Conservation (phyloP, 2,888 invertebrate species). For the Dioctria linearis region DNA sequence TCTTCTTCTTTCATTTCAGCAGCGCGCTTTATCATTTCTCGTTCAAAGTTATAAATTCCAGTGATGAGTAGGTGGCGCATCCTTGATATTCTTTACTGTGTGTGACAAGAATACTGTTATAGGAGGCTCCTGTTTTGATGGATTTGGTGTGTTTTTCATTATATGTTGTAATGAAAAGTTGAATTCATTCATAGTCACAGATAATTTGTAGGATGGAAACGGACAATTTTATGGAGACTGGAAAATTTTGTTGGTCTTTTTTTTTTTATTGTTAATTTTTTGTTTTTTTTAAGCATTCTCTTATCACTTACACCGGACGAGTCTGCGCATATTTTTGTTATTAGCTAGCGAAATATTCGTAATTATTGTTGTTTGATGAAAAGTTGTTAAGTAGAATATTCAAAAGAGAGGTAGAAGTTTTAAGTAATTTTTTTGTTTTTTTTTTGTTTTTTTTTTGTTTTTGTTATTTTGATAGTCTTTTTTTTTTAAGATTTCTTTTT, state of each 20-base stretch:
- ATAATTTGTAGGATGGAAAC: too few species aligned
- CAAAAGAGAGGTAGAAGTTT: background rate
- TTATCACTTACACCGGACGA: constrained; percentile 21
- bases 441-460: background rate
- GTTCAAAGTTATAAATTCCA: background rate
- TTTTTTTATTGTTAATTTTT: background rate
- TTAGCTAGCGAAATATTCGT: too few species aligned
- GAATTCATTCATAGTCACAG: too few species aligned
- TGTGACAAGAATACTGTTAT: too few species aligned
- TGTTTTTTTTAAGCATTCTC: background rate
- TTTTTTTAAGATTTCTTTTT: background rate
- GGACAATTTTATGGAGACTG: too few species aligned
- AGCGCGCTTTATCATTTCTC: background rate
- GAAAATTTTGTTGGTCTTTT: too few species aligned
- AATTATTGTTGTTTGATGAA: too few species aligned
- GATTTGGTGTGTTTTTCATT: too few species aligned
- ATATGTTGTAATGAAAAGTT: too few species aligned
- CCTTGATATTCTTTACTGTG: background rate
- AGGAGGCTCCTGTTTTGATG: too few species aligned
- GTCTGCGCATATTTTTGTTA: background rate
- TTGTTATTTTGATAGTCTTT: background rate
- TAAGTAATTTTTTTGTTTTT: constrained; percentile 7
- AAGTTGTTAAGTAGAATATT: background rate
- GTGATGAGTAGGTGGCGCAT: constrained; percentile 1
- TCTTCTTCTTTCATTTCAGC: background rate